Base-by-base conservation (phyloP, 1,140 invertebrate species). In the Diorhabda elongata region DNA sequence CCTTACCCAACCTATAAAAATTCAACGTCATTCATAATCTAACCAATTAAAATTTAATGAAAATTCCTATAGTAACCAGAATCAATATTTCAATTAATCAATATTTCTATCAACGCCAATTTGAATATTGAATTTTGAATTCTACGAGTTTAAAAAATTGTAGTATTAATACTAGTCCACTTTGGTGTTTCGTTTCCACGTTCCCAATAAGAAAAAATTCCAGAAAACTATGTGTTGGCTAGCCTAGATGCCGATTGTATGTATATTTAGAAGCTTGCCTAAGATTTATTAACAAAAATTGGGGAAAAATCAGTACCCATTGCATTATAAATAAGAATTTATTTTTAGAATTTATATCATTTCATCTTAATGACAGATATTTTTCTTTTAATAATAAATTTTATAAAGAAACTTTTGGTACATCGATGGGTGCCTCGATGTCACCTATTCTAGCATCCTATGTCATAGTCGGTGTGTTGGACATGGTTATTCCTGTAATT, bases 211-310 rank as follows among this genome's bases (percentile, higher is more conserved):
- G 26, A 26, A 26, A 4, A 42, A 7, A 2, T 5, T 42, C 59
- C 59, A 5, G 3, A 26, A 42, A 42, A 42, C 9, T 61, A 61
- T 42, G 41, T 61, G 5, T 9, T 61, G 4, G 59, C 42, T 7
- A 2, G n/a, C 42, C 42, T 61, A 42, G 59, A 61, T 61, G 59
- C 45, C 11, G 59, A 42, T 7, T 61, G 59, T 61, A 61, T 26
- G 41, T 61, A 3, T 61, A 61, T 42, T 4, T 61, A 5, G 9
- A 56, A 6, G 41, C 52, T 26, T 58, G 44, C 41, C 4, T 47
- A 47, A 52, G 58, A 42, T 41, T 2, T 6, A 9, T 52, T 6
- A 5, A 9, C 8, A 52, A 52, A 52, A 5, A 52, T 52, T 52
- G 45, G 45, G 5, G 1, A 6, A 9, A 52, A 52, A 52, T 52